A percentile compares a stretch with the other conserved stretches of the same genome.
Conservation (phyloP, 2,113 vertebrate species). For the Clarias batrachus region DNA sequence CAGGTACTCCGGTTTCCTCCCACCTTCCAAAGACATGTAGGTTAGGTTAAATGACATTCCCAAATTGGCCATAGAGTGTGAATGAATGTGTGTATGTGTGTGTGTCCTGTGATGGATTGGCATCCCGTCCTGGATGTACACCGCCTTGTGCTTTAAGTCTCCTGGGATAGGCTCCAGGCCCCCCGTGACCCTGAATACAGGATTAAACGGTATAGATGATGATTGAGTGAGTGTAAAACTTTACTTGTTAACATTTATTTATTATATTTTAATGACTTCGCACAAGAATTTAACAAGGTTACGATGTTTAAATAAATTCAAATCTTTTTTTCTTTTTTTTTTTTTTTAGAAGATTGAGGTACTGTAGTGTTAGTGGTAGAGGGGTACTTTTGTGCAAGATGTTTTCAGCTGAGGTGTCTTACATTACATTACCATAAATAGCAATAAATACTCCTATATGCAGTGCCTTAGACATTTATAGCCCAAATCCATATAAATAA, state of each 20-base stretch:
- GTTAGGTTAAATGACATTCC: too few relatives aligned
- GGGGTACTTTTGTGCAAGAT: not conserved
- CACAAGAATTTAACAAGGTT: not conserved
- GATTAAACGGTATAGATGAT: too few relatives aligned
- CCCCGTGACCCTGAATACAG: too few relatives aligned
- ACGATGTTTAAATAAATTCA: not conserved
- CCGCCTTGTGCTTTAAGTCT: too few relatives aligned
- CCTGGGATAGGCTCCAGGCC: too few relatives aligned
- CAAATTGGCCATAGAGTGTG: too few relatives aligned
- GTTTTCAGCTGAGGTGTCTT: not conserved
- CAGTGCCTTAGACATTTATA: conserved; percentile 19
- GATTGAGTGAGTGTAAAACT: not conserved
- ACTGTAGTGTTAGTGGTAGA: too few relatives aligned
- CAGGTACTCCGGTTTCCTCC: too few relatives aligned
- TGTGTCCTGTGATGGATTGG: too few relatives aligned
- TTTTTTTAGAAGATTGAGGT: not conserved
- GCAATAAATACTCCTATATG: conserved; percentile 3
- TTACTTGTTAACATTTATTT: not conserved
- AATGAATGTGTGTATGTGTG: too few relatives aligned
- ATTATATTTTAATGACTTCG: not conserved
- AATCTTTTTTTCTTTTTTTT: not conserved
- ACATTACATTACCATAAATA: conserved; percentile 15
- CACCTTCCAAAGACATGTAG: too few relatives aligned
- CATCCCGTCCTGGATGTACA: too few relatives aligned
- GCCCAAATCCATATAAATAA: conserved; percentile 5